Evolutionary conservation across 2,888 invertebrate genomes (phyloP), one percentile per base, ranked within the genome.

Genomic region (Andricus curvator): DNA sequence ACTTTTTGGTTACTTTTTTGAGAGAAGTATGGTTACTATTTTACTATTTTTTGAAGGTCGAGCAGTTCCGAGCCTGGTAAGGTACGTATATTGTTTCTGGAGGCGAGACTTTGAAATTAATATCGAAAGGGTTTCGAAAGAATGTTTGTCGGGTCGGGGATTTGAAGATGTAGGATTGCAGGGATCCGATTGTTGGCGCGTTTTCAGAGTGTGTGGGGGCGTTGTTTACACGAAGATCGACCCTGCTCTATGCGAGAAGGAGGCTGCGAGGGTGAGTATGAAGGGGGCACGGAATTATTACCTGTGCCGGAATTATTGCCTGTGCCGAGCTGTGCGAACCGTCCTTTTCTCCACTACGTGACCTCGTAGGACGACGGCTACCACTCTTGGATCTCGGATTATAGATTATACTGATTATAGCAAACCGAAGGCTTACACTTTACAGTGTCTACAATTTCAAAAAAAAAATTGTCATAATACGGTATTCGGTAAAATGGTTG

Each of bases 321-420:
- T 81, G 81, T 83, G 62, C 82, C 41, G 41, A 41, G 41, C 82
- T 84, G 84, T 78, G 79, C 82, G 48, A 78, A 77, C 77, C 83
- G 82, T 84, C 85, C 82, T 83, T 78, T 37, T 37, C 37, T 37
- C 37, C 37, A 82, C 81, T 88, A 89, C 89, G 89, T 89, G 89
- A 89, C 87, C 88, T 88, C 87, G 88, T 87, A 87, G 85, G 86
- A 88, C 88, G 86, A 86, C 85, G 84, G 89, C 89, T 89, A 88
- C 89, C 86, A 88, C 86, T 86, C 85, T 87, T 87, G 85, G 80
- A 80, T 68, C 70, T 80, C 66, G 68, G 78, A 82, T 82, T 78
- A 81, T 78, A 74, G 77, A 67, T 29, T 29, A 29, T 29, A 29
- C 29, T 29, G 33, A 82, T 82, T 68, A 81, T 77, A 74, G 78